A percentile compares a stretch with the other conserved stretches of the same genome.
phyloP scores from a whole-genome alignment of 37 sponge, comb jelly and placozoan genomes.

The Agelas oroides region DNA sequence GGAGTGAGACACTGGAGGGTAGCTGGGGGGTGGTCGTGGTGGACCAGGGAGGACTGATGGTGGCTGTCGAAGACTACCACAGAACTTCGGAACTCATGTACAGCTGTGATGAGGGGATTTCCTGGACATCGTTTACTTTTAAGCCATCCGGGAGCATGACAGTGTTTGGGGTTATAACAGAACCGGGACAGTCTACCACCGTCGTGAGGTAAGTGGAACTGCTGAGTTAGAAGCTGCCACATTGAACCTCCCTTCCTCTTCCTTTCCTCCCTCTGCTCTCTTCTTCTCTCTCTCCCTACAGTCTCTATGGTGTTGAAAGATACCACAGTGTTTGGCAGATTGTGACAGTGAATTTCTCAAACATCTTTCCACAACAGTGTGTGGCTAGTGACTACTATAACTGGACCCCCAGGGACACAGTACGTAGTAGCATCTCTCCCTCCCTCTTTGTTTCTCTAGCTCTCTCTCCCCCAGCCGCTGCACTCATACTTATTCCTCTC shows the following conservation, averaged over 20 bases:
- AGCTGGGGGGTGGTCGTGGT: constrained; percentile 70
- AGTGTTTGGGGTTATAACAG: constrained; percentile 88
- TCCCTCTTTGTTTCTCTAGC: too few relatives aligned
- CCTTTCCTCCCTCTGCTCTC: not conserved
- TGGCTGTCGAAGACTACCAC: constrained; percentile 81
- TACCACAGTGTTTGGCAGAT: constrained; percentile 54
- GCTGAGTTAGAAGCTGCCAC: too few relatives aligned
- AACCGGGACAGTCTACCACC: constrained; percentile 91
- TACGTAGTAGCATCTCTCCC: not conserved
- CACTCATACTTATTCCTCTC: not conserved
- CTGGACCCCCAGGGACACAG: constrained; percentile 76
- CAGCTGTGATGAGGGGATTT: constrained; percentile 86
- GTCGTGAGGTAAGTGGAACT: constrained; percentile 76
- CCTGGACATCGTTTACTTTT: constrained; percentile 79
- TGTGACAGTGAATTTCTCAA: constrained; percentile 65
- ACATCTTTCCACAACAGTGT: constrained; percentile 39
- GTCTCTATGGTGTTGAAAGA: constrained; percentile 58
- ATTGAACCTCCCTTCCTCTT: not conserved
- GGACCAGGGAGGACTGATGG: constrained; percentile 83
- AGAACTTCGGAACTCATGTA: constrained; percentile 53
- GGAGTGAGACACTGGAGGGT: constrained; percentile 58
- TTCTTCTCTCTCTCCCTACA: not conserved
- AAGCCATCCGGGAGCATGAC: constrained; percentile 14
- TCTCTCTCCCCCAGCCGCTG: too few relatives aligned
- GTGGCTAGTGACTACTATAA: constrained; percentile 53